phyloP scores from a whole-genome alignment of 2,113 vertebrate genomes.

The Cynopterus brachyotis region DNA sequence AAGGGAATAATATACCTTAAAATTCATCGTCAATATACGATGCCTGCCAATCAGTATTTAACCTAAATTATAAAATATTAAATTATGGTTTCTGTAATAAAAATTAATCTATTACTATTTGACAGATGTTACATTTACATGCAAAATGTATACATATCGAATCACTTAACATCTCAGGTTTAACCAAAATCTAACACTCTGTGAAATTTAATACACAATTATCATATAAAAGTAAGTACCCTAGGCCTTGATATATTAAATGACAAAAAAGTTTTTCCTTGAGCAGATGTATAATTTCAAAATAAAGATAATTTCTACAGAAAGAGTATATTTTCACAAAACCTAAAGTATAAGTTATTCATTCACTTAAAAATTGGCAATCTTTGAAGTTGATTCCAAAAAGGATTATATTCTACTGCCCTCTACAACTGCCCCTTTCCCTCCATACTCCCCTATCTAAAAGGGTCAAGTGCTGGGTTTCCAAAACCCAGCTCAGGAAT shows the following conservation, averaged over 20 bases:
- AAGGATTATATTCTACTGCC: not conserved
- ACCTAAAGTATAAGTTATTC: not conserved
- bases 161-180: not conserved
- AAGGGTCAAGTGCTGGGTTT: not conserved
- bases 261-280: not conserved
- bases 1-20: not conserved
- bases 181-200: not conserved
- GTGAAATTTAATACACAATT: not conserved
- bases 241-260: not conserved
- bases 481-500: not conserved
- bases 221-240: not conserved
- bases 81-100: not conserved
- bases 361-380: not conserved
- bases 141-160: not conserved
- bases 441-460: not conserved
- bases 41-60: not conserved
- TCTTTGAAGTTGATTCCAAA: not conserved
- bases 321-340: not conserved
- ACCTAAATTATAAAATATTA: constrained; percentile 21
- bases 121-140: not conserved
- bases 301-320: not conserved
- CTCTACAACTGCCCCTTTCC: not conserved
- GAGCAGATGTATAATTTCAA: not conserved
- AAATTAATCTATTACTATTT: not conserved
- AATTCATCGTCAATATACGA: not conserved